phyloP scores from a whole-genome alignment of 2,797 vertebrate genomes.

The Sebastes reedi region DNA sequence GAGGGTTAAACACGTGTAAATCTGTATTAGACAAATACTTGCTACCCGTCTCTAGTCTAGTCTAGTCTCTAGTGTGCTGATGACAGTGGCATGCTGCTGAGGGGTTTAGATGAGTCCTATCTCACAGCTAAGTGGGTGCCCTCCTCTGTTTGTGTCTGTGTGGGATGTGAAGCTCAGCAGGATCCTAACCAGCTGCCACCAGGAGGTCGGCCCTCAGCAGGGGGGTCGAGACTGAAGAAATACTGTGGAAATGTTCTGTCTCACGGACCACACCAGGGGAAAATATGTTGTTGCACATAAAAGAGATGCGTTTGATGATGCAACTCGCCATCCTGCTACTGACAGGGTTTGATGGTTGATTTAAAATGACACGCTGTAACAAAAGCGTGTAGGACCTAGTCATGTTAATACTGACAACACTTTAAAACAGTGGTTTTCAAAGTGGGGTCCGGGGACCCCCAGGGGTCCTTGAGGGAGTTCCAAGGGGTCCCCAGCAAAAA shows the following conservation, averaged over 20 bases:
- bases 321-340: neutral
- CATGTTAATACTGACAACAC: neutral
- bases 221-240: slow-evolving; percentile 55
- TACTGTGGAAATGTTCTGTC: slow-evolving; percentile 5
- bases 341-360: neutral
- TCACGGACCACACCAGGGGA: slow-evolving; percentile 66
- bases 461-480: too few relatives aligned
- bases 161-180: slow-evolving; percentile 52
- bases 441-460: too few relatives aligned
- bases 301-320: neutral
- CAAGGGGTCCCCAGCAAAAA: too few relatives aligned
- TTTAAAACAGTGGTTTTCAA: neutral
- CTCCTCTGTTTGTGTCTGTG: neutral
- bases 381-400: too few relatives aligned
- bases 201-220: slow-evolving; percentile 51
- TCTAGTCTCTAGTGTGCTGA: neutral
- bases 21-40: neutral
- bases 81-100: neutral
- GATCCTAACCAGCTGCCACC: slow-evolving; percentile 69
- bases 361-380: neutral
- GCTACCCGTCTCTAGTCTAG: neutral
- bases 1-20: neutral
- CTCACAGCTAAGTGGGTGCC: neutral
- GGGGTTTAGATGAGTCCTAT: neutral
- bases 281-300: neutral